Conservation (phyloP, 2,797 vertebrate species). For the Eospalax fontanierii region DNA sequence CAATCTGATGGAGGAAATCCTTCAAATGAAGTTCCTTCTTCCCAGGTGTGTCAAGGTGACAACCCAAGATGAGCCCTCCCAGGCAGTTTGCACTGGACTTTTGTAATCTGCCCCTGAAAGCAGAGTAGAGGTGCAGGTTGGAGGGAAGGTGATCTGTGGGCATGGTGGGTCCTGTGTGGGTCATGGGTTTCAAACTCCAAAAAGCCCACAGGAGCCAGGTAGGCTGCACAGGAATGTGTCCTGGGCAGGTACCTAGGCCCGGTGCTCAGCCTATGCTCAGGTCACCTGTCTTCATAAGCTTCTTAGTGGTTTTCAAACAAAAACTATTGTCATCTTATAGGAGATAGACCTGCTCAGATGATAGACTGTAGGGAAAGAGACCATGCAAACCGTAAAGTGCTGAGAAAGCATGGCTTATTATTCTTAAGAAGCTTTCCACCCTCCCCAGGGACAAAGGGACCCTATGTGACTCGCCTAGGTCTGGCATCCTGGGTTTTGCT, state of each 20-base stretch:
- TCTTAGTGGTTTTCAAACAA: background rate
- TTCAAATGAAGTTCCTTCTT: no score
- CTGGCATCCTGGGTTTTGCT: background rate
- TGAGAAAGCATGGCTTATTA: background rate
- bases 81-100: background rate
- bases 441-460: background rate
- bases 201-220: background rate
- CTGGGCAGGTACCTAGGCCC: background rate
- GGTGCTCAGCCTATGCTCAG: background rate
- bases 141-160: background rate
- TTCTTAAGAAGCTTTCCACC: background rate
- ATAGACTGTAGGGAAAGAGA: background rate
- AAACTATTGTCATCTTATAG: background rate
- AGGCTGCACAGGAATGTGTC: background rate
- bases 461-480: background rate
- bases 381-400: background rate
- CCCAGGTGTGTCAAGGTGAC: no score
- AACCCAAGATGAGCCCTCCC: no score
- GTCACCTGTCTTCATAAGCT: background rate
- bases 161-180: fast-evolving
- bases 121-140: background rate
- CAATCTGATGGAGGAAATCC: no score
- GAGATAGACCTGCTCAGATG: background rate
- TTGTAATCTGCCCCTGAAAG: background rate
- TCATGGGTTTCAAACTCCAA: background rate